Conservation (phyloP, 2,888 invertebrate genomes). For the Drosophila austrosaltans region DNA sequence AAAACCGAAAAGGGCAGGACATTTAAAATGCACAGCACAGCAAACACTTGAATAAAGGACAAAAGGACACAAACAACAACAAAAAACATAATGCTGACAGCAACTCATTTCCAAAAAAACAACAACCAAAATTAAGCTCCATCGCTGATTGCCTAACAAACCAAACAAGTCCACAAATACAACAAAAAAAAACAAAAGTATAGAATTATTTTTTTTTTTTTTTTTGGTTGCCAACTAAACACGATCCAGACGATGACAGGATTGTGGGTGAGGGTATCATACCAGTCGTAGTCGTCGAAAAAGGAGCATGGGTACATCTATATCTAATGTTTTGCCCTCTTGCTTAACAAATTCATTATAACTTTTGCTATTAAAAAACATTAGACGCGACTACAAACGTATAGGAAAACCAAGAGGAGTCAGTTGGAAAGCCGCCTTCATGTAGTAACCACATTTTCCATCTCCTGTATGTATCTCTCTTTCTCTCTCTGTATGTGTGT, state of each 20-base stretch:
- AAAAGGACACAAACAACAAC: slow-evolving; percentile 27
- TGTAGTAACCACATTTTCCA: slow-evolving; percentile 1
- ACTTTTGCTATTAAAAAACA: slow-evolving; percentile 78
- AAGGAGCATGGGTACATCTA: too few species aligned
- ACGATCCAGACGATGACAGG: slow-evolving; percentile 9
- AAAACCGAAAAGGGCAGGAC: slow-evolving; percentile 22
- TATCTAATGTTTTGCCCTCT: slow-evolving; percentile 11
- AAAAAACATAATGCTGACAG: slow-evolving; percentile 58
- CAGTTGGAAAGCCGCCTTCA: neutral
- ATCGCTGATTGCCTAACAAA: slow-evolving; percentile 71
- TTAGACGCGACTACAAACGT: slow-evolving; percentile 66
- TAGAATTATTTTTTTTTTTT: slow-evolving; percentile 45
- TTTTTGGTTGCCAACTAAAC: slow-evolving; percentile 32
- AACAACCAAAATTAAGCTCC: slow-evolving; percentile 65
- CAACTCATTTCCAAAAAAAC: slow-evolving; percentile 51
- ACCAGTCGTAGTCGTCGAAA: too few species aligned
- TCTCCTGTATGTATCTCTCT: neutral
- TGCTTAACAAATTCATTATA: slow-evolving; percentile 75
- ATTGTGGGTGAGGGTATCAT: neutral
- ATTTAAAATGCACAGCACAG: slow-evolving; percentile 67
- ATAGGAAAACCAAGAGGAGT: slow-evolving; percentile 34
- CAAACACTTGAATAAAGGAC: slow-evolving; percentile 24
- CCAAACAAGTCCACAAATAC: slow-evolving; percentile 48
- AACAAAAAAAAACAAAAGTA: slow-evolving; percentile 52
- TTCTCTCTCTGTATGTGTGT: neutral